A percentile compares a stretch with the other conserved stretches of the same genome.
Evolutionary conservation across 2,888 invertebrate genomes (phyloP).

Genomic region (Chymomyza amoena): DNA sequence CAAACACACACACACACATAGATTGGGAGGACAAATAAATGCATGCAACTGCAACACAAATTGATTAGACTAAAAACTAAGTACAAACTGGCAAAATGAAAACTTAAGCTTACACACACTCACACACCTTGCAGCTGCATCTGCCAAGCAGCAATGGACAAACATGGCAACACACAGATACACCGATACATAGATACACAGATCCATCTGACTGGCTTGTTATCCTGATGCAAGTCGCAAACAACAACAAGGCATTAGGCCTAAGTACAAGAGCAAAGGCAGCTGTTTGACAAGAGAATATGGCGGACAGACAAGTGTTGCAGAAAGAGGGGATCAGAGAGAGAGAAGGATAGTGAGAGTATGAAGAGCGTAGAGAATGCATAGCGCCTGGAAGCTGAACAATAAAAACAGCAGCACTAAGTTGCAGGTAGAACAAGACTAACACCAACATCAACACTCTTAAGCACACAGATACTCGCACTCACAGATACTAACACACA

Average conservation of each 20-base stretch:
- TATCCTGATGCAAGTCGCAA: slow-evolving; percentile 67
- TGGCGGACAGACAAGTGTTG: background rate
- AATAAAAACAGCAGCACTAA: slow-evolving; percentile 18
- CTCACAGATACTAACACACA: background rate
- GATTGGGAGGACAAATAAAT: background rate
- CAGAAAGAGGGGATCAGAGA: background rate
- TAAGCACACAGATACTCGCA: background rate
- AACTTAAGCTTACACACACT: slow-evolving; percentile 18
- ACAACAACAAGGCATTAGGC: slow-evolving; percentile 62
- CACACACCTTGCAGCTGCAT: slow-evolving; percentile 29
- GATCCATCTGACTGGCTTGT: slow-evolving; percentile 35
- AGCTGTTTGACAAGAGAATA: slow-evolving; percentile 35
- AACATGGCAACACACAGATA: background rate
- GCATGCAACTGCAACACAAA: slow-evolving; percentile 34
- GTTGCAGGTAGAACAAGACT: slow-evolving; percentile 15
- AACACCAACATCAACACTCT: slow-evolving; percentile 20
- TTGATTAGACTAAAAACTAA: slow-evolving; percentile 51
- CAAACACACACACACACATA: background rate
- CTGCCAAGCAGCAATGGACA: background rate
- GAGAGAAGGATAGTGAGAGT: background rate
- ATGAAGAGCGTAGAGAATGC: slow-evolving; percentile 35
- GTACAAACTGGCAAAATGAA: slow-evolving; percentile 31
- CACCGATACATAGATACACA: background rate
- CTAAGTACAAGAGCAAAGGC: slow-evolving; percentile 48
- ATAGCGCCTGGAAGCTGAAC: slow-evolving; percentile 29